Base-by-base conservation (phyloP, 1,140 invertebrate species). In the Zaprionus camerounensis region DNA sequence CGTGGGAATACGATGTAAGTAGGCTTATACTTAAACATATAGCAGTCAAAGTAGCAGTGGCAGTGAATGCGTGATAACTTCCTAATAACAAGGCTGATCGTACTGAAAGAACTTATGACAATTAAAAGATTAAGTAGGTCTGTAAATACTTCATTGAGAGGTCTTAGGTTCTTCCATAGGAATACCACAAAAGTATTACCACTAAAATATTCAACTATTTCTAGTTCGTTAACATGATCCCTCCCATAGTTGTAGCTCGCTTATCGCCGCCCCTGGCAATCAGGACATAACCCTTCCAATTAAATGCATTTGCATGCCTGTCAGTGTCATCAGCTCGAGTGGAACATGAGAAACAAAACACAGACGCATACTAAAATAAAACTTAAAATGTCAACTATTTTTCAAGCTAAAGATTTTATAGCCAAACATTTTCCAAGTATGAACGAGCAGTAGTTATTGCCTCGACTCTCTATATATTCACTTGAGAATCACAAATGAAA, bases 261-360 rank as follows among this genome's bases (percentile, higher is more conserved):
- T 1, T 4, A 2, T 3, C 20, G 17, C 17, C 46, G 17, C 20
- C 20, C 3, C 20, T 51, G 34, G 12, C 11, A 9, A 46, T 17
- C 58, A n/a, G 56, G 36, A 61, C 72, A 75, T 38, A 65, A 34
- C 65, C 71, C 57, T 59, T 61, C 58, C 85, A 88, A 90, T 88
- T 90, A 90, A 90, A 85, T 80, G 85, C 79, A 74, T 91, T 88
- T 88, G 86, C 81, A 80, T 70, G 82, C 81, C 85, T 90, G 85
- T 82, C 85, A 77, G 63, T 88, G 82, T 90, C 86, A 82, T 80
- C 78, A 61, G 46, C 9, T 51, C 46, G 20, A 51, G 70, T 70
- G 58, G 62, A 61, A 71, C 53, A 67, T n/a, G 61, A 70, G 59
- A 59, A 24, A 71, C 26, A 63, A 59, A 28, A 70, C 70, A 77